Percentiles rank a stretch among this genome's conserved stretches.
Evolutionary conservation across 2,797 vertebrate species (phyloP).

Genomic region (Chrysolophus pictus): DNA sequence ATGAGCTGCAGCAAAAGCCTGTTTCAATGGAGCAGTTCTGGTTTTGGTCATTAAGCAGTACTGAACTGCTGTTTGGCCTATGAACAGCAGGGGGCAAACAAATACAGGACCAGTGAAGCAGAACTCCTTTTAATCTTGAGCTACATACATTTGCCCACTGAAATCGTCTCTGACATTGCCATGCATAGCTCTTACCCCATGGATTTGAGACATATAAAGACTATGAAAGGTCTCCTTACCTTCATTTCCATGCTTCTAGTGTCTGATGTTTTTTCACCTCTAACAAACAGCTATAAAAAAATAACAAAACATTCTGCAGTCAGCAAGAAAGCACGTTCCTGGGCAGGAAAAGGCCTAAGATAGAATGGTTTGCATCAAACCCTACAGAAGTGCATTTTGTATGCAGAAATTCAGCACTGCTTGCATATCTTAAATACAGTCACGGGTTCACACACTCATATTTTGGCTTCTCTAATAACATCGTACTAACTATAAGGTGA

Average conservation of each 20-base stretch:
- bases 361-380: background rate
- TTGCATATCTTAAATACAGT: fast-evolving
- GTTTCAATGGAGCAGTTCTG: background rate
- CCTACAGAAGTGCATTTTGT: fast-evolving
- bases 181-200: background rate
- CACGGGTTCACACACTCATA: fast-evolving
- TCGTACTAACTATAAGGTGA: background rate
- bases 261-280: background rate
- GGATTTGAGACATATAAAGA: fast-evolving
- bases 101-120: background rate
- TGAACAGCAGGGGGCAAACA: background rate
- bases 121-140: background rate
- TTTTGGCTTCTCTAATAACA: background rate
- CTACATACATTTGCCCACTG: fast-evolving
- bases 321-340: background rate
- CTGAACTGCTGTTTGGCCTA: background rate
- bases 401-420: fast-evolving
- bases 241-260: background rate
- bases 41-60: fast-evolving
- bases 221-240: background rate
- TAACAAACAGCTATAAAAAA: background rate
- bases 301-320: background rate
- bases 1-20: background rate
- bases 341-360: background rate
- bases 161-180: background rate